Percentiles rank a stretch among this genome's conserved stretches.
These are phyloP conservation scores for Ia io DNA, from an alignment of 2,113 vertebrate species.

Conservation along the genomic window DNA sequence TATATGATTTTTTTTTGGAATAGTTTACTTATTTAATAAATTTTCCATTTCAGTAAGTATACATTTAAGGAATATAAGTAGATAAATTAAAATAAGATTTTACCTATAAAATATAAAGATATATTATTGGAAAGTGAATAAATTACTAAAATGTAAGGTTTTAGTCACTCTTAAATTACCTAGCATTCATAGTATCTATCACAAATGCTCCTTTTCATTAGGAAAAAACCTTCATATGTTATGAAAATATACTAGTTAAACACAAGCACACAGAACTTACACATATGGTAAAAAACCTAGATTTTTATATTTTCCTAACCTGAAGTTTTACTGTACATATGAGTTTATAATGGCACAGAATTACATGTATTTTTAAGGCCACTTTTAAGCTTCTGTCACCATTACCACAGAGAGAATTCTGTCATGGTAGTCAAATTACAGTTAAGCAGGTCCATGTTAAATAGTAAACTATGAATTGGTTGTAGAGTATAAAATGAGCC, in stretches of 20 bases:
- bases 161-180: background rate
- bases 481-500: background rate
- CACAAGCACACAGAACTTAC: background rate
- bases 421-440: background rate
- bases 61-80: background rate
- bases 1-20: background rate
- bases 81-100: background rate
- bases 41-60: background rate
- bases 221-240: background rate
- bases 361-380: background rate
- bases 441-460: background rate
- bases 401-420: background rate
- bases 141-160: background rate
- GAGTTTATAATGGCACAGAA: background rate
- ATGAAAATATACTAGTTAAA: background rate
- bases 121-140: background rate
- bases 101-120: background rate
- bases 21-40: background rate
- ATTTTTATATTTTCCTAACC: background rate
- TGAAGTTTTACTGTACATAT: background rate
- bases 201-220: background rate
- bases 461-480: background rate
- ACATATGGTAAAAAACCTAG: background rate
- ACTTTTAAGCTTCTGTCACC: slow-evolving; percentile 6
- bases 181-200: background rate